A percentile compares a stretch with the other conserved stretches of the same genome.
These are phyloP conservation scores for Serilophus lunatus DNA, from an alignment of 2,113 vertebrate species.

Conservation along the genomic window DNA sequence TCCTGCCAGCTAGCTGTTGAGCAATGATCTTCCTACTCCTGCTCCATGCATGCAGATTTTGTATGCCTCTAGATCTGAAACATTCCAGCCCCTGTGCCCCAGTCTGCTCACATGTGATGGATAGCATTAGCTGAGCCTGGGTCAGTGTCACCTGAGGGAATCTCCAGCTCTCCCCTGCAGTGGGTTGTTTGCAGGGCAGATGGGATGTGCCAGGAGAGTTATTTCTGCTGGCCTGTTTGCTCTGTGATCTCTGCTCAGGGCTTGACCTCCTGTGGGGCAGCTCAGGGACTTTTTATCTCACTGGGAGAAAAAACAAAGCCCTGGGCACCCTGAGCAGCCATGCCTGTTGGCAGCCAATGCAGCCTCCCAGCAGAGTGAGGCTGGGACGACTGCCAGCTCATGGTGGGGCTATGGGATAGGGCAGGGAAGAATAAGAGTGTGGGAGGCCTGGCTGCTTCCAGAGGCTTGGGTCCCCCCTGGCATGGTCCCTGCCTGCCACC, in stretches of 20 bases:
- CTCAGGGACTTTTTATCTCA: background rate
- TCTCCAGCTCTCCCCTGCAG: background rate
- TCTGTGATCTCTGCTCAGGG: background rate
- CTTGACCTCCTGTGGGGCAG: background rate
- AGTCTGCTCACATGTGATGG: background rate
- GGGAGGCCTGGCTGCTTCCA: background rate
- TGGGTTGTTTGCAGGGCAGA: background rate
- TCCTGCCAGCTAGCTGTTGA: conserved; percentile 17
- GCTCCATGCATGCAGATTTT: background rate
- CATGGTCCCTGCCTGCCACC: background rate
- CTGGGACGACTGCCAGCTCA: background rate
- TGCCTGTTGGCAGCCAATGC: background rate
- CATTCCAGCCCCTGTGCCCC: background rate
- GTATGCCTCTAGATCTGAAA: background rate
- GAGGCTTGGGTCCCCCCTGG: background rate
- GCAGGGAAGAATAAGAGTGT: background rate
- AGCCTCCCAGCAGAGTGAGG: accelerated
- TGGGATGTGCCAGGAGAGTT: background rate
- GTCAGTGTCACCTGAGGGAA: background rate
- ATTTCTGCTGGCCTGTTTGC: background rate
- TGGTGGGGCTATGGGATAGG: background rate
- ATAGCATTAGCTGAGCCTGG: background rate
- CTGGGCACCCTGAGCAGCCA: accelerated
- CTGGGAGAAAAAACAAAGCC: background rate
- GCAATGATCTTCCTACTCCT: background rate